Base-by-base conservation (phyloP, 2,888 invertebrate genomes). In the Aspidapion aeneum region DNA sequence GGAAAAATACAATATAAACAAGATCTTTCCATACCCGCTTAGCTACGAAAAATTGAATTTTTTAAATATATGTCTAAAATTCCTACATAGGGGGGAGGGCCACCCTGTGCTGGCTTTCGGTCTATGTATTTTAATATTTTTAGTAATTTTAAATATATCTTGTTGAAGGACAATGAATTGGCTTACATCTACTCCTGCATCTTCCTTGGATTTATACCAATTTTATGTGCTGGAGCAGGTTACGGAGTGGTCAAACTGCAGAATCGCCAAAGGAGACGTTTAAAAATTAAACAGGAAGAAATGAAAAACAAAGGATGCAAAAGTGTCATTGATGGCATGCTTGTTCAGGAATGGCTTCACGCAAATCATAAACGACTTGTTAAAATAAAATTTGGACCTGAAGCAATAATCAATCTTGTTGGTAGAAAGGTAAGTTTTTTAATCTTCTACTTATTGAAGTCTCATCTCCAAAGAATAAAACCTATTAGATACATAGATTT, bases 131-230 rank as follows among this genome's bases (percentile, higher is more conserved):
- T n/a, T n/a, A n/a, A n/a, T n/a, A n/a, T n/a, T n/a, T n/a, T n/a
- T n/a, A n/a, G n/a, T n/a, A n/a, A n/a, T n/a, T n/a, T n/a, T n/a
- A n/a, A n/a, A n/a, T n/a, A n/a, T n/a, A n/a, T n/a, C n/a, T n/a
- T n/a, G n/a, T 82, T 84, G 21, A 82, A 94, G 85, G 98, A 97
- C 19, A 98, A 96, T 73, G 98, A 98, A 79, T 85, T 98, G 63
- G 93, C 95, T n/a, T 99, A 94, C 82, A 97, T 98, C 74, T 96
- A 96, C 80, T 93, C 91, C 0, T 97, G 97, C 77, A 87, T 97
- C 12, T 91, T 94, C 69, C 84, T 99, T 52, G 92, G 90, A 1
- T 93, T 97, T 73, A 92, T 98, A 12, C 98, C 98, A 3, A 90
- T 98, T 61, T 82, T 96, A 1, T 94, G 94, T 75, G 94, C 94